Conservation (phyloP, 2,888 invertebrate genomes). For the Hirtodrosophila trivittata region DNA sequence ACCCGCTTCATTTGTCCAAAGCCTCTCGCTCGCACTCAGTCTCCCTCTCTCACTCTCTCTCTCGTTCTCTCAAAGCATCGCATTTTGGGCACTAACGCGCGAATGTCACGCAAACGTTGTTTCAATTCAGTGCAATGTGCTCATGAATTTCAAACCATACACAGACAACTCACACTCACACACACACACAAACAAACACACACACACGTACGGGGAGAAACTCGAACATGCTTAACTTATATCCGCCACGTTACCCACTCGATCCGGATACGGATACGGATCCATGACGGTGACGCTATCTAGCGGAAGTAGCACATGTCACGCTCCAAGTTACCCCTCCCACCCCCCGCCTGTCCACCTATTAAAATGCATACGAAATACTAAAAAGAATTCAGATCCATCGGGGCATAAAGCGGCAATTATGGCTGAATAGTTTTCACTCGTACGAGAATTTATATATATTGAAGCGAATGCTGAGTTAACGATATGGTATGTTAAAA, state of each 20-base stretch:
- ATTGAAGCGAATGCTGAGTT: slow-evolving; percentile 16
- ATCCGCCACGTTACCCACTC: slow-evolving; percentile 47
- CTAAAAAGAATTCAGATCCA: slow-evolving; percentile 57
- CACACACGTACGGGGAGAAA: neutral
- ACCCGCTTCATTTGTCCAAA: slow-evolving; percentile 47
- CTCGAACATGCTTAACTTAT: slow-evolving; percentile 5
- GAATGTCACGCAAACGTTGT: slow-evolving; percentile 68
- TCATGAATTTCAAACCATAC: slow-evolving; percentile 25
- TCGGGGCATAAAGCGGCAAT: slow-evolving; percentile 60
- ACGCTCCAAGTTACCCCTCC: slow-evolving; percentile 65
- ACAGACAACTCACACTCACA: slow-evolving; percentile 15
- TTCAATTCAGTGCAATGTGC: slow-evolving; percentile 51
- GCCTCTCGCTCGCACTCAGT: neutral
- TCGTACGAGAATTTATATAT: slow-evolving; percentile 11
- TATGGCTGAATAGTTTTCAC: slow-evolving; percentile 62
- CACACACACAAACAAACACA: slow-evolving; percentile 1
- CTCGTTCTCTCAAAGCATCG: slow-evolving; percentile 54
- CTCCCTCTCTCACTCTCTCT: slow-evolving; percentile 5
- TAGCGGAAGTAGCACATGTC: slow-evolving; percentile 79
- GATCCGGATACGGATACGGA: slow-evolving; percentile 63
- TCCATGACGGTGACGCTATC: slow-evolving; percentile 70
- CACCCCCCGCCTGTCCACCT: slow-evolving; percentile 47
- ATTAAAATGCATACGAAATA: slow-evolving; percentile 31
- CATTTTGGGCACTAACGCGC: slow-evolving; percentile 62
- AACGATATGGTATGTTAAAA: slow-evolving; percentile 16